phyloP scores from a whole-genome alignment of 1,140 invertebrate genomes.

The Paraescarpia echinospica region DNA sequence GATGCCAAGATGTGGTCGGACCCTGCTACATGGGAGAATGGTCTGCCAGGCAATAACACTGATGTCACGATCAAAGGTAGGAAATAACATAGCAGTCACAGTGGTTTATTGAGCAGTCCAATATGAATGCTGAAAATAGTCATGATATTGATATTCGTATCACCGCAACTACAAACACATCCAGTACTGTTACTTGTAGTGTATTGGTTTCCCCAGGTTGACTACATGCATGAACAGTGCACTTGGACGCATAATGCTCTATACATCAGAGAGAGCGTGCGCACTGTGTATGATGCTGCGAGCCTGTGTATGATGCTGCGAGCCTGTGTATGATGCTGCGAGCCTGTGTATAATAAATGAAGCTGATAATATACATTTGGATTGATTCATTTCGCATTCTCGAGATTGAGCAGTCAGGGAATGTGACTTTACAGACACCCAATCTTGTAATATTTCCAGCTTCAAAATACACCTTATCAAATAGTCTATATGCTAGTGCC shows the following conservation, averaged over 20 bases:
- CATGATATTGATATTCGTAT: background rate
- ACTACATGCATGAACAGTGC: background rate
- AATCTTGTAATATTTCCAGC: background rate
- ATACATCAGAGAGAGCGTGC: background rate
- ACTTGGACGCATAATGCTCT: background rate
- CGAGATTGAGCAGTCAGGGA: background rate
- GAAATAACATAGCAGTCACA: background rate
- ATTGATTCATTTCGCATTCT: too few relatives aligned
- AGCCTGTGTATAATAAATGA: too few relatives aligned
- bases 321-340: too few relatives aligned
- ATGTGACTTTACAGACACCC: background rate
- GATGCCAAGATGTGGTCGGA: slow-evolving; percentile 9
- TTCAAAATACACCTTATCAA: background rate
- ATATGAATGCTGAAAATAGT: background rate
- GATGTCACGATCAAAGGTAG: background rate
- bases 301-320: too few relatives aligned
- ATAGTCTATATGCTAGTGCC: background rate
- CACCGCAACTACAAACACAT: background rate
- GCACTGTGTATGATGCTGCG: too few relatives aligned
- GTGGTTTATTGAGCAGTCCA: background rate
- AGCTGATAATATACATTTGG: too few relatives aligned
- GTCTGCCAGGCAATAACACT: background rate
- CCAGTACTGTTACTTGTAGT: background rate
- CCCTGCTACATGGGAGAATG: background rate
- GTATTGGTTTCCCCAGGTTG: background rate